These are phyloP conservation scores for Montipora capitata DNA, from an alignment of 92 coral and sea anemone genomes.

Conservation along the genomic window DNA sequence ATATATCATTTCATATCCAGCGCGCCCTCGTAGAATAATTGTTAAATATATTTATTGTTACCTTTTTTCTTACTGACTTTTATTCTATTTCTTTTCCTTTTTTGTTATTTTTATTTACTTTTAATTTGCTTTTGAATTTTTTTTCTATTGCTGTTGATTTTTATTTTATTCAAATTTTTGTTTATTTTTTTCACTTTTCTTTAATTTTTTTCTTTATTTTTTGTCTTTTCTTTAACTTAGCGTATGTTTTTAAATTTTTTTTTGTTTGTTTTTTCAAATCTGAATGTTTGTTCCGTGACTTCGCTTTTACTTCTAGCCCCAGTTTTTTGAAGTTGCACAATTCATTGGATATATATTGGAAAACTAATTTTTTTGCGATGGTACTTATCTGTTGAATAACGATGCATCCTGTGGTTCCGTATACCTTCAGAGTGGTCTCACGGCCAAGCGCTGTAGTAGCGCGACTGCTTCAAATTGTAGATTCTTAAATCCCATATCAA, in stretches of 20 bases:
- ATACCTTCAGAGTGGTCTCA: conserved; percentile 8
- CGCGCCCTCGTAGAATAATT: too few relatives aligned
- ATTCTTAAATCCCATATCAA: conserved; percentile 27
- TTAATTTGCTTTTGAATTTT: background rate
- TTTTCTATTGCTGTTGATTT: background rate
- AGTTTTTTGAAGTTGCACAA: background rate
- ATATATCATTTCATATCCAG: too few relatives aligned
- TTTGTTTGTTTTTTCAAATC: background rate
- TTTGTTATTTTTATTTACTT: background rate
- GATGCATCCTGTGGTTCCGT: background rate
- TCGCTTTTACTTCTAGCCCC: background rate
- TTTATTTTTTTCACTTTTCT: background rate
- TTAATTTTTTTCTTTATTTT: background rate
- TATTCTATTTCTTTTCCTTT: background rate
- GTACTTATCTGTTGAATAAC: conserved; percentile 1
- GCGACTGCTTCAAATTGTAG: conserved; percentile 11
- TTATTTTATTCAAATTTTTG: background rate
- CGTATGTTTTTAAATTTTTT: background rate
- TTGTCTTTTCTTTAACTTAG: background rate
- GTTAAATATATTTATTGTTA: background rate
- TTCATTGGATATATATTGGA: background rate
- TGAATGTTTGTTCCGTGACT: background rate
- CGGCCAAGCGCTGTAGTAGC: conserved; percentile 5
- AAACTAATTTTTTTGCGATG: background rate
- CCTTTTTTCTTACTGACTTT: background rate